Evolutionary conservation across 2,113 vertebrate species (phyloP).

Genomic region (Tricholaema leucomelas): DNA sequence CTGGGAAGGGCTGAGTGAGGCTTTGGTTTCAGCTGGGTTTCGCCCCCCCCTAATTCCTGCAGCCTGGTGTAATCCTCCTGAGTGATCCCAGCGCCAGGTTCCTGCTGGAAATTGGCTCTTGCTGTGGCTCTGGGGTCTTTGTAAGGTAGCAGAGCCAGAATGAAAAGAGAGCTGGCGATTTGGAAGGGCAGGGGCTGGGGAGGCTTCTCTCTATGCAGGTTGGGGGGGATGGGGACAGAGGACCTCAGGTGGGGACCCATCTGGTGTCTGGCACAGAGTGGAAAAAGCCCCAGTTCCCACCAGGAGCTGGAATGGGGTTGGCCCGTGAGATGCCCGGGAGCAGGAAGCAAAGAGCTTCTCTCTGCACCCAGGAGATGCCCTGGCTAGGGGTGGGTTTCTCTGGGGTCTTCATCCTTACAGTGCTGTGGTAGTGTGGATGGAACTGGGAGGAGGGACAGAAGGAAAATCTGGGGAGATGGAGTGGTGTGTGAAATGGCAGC

Average conservation of each 20-base stretch:
- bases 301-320: not conserved
- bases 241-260: not conserved
- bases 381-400: not conserved
- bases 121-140: constrained; percentile 38
- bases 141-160: constrained; percentile 50
- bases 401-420: not conserved
- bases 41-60: constrained; percentile 44
- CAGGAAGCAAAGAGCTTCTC: not conserved
- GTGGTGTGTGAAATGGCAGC: fast-evolving
- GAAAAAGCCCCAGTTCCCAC: not conserved
- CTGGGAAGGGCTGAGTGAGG: not conserved
- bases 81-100: constrained; percentile 42
- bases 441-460: not conserved
- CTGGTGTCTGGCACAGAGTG: not conserved
- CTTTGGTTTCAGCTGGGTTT: constrained; percentile 20
- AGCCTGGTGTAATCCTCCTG: constrained; percentile 59
- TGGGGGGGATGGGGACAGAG: fast-evolving
- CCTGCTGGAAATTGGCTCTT: constrained; percentile 66
- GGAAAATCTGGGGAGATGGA: not conserved
- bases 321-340: not conserved
- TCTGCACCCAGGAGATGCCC: fast-evolving
- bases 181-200: not conserved
- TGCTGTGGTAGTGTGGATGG: fast-evolving
- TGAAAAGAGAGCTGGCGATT: not conserved
- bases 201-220: not conserved